Evolutionary conservation across 2,888 invertebrate genomes (phyloP).

Genomic region (Hydrotaea diabolus): DNA sequence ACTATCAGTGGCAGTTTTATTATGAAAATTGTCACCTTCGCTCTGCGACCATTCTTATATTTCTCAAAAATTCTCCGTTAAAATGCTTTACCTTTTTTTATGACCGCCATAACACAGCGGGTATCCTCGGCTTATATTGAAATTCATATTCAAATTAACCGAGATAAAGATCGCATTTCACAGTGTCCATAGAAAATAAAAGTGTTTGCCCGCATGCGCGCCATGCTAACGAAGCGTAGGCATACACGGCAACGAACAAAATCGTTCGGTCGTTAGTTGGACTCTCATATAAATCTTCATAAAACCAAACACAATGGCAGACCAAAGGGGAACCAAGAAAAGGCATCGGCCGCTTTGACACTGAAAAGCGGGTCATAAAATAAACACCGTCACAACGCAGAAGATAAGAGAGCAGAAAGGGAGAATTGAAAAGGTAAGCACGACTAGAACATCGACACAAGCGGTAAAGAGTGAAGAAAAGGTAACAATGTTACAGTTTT

Average conservation of each 20-base stretch:
- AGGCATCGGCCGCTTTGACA: not conserved
- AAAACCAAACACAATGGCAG: not conserved
- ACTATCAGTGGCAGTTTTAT: not conserved
- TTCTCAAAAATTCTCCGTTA: not conserved
- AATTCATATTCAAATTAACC: slow-evolving; percentile 1
- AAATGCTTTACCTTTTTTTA: not conserved
- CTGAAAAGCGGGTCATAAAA: not conserved
- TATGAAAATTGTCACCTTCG: not conserved
- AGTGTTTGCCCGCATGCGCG: slow-evolving; percentile 1
- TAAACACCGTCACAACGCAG: not conserved
- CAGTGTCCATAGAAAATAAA: not conserved
- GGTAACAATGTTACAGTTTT: not conserved
- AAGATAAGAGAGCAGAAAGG: not conserved
- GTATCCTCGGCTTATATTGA: not conserved
- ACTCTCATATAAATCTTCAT: not conserved
- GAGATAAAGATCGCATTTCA: not conserved
- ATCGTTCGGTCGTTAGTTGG: not conserved
- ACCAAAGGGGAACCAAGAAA: not conserved
- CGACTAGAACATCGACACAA: not conserved
- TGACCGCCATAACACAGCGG: not conserved
- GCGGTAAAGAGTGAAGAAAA: not conserved
- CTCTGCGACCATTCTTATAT: not conserved
- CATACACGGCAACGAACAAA: not conserved
- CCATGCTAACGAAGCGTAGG: not conserved
- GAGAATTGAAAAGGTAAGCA: not conserved